Conservation (phyloP, 2,888 invertebrate genomes). For the Phrixothrix hirtus region DNA sequence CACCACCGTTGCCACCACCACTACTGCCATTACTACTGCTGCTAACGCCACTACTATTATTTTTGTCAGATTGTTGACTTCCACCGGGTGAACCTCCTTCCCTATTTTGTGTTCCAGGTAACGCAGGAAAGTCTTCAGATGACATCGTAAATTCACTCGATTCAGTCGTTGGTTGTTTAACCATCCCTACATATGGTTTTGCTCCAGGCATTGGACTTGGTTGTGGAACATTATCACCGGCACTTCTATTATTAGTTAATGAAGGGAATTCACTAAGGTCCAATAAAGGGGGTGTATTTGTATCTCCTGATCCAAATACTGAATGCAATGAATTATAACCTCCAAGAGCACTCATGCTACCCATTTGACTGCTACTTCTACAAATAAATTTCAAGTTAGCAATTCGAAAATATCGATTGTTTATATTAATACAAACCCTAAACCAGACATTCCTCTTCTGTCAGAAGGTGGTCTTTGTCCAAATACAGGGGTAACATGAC, state of each 20-base stretch:
- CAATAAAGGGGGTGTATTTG: slow-evolving; percentile 77
- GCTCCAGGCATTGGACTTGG: slow-evolving; percentile 85
- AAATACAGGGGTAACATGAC: slow-evolving; percentile 80
- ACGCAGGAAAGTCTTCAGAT: slow-evolving; percentile 98
- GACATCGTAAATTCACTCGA: slow-evolving; percentile 97
- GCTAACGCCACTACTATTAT: slow-evolving; percentile 52
- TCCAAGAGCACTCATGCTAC: slow-evolving; percentile 67
- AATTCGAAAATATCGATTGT: slow-evolving; percentile 18
- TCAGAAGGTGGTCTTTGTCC: slow-evolving; percentile 81
- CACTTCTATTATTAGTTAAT: slow-evolving; percentile 83
- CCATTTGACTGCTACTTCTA: slow-evolving; percentile 64
- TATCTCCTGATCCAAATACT: slow-evolving; percentile 71
- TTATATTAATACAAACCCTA: slow-evolving; percentile 50
- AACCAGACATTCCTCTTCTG: slow-evolving; percentile 64
- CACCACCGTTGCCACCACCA: slow-evolving; percentile 42
- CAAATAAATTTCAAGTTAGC: slow-evolving; percentile 36
- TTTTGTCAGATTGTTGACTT: slow-evolving; percentile 56
- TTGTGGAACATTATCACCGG: slow-evolving; percentile 74
- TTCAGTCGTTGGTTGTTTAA: slow-evolving; percentile 91
- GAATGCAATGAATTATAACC: slow-evolving; percentile 70
- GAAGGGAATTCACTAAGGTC: slow-evolving; percentile 94
- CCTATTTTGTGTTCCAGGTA: slow-evolving; percentile 77
- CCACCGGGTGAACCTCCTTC: slow-evolving; percentile 70
- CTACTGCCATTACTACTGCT: slow-evolving; percentile 51
- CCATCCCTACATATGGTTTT: slow-evolving; percentile 95